Evolutionary conservation across 2,797 vertebrate species (phyloP), one percentile per base, ranked within the genome.

Genomic region (Myotis pilosus): DNA sequence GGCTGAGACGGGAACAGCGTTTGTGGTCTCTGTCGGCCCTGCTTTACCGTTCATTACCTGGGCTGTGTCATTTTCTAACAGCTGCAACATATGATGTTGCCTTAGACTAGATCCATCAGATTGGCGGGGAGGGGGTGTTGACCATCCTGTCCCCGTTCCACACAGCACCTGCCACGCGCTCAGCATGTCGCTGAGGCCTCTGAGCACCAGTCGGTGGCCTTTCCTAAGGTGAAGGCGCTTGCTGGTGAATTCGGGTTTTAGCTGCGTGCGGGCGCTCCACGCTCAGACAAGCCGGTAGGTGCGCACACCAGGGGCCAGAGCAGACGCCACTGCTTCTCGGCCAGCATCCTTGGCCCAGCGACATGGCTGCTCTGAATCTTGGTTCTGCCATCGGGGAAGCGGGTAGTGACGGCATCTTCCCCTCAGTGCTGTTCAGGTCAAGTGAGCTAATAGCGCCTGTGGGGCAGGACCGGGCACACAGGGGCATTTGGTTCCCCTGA

Each of bases 41-140:
- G 80, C 38, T 49, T 20, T 33, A 17, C 53, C 66, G 2, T 15
- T 2, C 66, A 5, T 15, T 2, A 2, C 22, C 66, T 19, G 76
- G 11, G 44, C 36, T 6, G n/a, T 6, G 55, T 23, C 23, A 1
- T 41, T 30, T 12, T 47, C 44, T 72, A 3, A 41, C 3, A 30
- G 23, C 3, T 19, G 44, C 64, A 1, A 0, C 8, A 3, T 0
- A 1, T 1, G 9, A 2, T 10, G 12, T 6, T 15, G 49, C 78
- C 85, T 30, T 33, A 5, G 72, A n/a, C 1, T 0, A 2, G 36
- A 10, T 9, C 3, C 5, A 5, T 57, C 19, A 0, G 62, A 9
- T 5, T 1, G 33, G 0, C 1, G 71, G 80, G 30, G 2, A 3
- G 38, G 28, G 57, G 47, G 12, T 1, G 8, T 4, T 15, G 0